phyloP scores from a whole-genome alignment of 2,888 invertebrate genomes.

The Leptarthrus brevirostris region DNA sequence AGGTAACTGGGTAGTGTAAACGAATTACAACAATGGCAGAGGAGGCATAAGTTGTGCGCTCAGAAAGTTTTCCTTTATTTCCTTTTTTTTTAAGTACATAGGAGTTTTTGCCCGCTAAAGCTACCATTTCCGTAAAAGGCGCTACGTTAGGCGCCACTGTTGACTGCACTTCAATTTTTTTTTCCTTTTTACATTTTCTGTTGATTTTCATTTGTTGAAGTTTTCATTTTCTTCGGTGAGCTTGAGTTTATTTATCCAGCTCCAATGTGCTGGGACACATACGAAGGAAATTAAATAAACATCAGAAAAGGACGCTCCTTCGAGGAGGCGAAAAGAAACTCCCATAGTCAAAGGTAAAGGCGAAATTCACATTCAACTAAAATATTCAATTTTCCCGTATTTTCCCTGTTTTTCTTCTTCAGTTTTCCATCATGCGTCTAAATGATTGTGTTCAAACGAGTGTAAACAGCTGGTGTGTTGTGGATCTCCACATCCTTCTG shows the following conservation, averaged over 20 bases:
- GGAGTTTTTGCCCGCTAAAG: not conserved
- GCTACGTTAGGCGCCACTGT: not conserved
- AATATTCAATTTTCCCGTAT: constrained; percentile 44
- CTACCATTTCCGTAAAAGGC: not conserved
- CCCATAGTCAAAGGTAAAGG: constrained; percentile 14
- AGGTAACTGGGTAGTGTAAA: constrained; percentile 36
- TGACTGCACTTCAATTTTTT: not conserved
- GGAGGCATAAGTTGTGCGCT: constrained; percentile 26
- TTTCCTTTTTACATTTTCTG: constrained; percentile 18
- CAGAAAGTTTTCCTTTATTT: not conserved
- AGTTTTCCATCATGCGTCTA: constrained; percentile 20
- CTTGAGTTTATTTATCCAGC: constrained; percentile 20
- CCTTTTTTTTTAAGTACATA: constrained; percentile 3
- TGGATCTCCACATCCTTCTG: constrained; percentile 21
- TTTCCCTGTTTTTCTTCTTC: constrained; percentile 30
- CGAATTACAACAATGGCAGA: constrained; percentile 31
- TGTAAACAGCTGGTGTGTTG: constrained; percentile 42
- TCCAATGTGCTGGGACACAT: constrained; percentile 21
- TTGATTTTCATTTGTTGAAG: constrained; percentile 40
- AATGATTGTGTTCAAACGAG: constrained; percentile 31
- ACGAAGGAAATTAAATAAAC: constrained; percentile 30
- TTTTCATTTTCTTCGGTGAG: constrained; percentile 18
- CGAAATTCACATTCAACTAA: constrained; percentile 21
- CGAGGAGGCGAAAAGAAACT: not conserved
- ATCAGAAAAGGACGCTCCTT: constrained; percentile 18